Evolutionary conservation across 2,888 invertebrate genomes (phyloP).

Genomic region (Latheticus oryzae): DNA sequence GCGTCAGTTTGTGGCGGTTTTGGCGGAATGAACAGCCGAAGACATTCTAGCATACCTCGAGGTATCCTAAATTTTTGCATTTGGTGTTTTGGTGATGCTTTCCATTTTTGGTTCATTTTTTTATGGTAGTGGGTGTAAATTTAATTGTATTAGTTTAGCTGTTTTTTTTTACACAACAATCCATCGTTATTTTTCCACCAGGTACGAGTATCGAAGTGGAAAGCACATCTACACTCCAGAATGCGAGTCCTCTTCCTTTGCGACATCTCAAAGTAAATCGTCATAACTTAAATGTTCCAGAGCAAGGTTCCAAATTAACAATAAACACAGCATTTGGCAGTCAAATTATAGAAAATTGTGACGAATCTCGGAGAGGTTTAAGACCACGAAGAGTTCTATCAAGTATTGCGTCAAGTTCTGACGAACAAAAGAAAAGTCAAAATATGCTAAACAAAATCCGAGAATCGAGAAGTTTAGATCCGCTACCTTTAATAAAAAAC

Average conservation of each 20-base stretch:
- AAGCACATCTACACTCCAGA: constrained; percentile 70
- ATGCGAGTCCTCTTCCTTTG: constrained; percentile 66
- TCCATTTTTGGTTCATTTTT: constrained; percentile 48
- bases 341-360: constrained; percentile 57
- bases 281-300: constrained; percentile 67
- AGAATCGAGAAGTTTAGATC: constrained; percentile 76
- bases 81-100: constrained; percentile 42
- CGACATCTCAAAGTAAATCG: constrained; percentile 64
- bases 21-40: constrained; percentile 68
- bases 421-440: constrained; percentile 65
- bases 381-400: constrained; percentile 70
- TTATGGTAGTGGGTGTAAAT: constrained; percentile 40
- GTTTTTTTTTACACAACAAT: not conserved
- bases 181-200: constrained; percentile 28
- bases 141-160: constrained; percentile 7
- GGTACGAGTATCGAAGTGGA: constrained; percentile 69
- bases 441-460: constrained; percentile 65
- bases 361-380: constrained; percentile 49
- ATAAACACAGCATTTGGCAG: constrained; percentile 65
- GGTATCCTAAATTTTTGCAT: constrained; percentile 52
- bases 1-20: constrained; percentile 77
- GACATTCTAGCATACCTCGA: constrained; percentile 76
- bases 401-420: constrained; percentile 75
- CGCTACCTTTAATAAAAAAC: constrained; percentile 66
- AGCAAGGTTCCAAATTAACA: constrained; percentile 67